A percentile compares a stretch with the other conserved stretches of the same genome.
phyloP scores from a whole-genome alignment of 2,797 vertebrate genomes.

The Crax fasciolata region DNA sequence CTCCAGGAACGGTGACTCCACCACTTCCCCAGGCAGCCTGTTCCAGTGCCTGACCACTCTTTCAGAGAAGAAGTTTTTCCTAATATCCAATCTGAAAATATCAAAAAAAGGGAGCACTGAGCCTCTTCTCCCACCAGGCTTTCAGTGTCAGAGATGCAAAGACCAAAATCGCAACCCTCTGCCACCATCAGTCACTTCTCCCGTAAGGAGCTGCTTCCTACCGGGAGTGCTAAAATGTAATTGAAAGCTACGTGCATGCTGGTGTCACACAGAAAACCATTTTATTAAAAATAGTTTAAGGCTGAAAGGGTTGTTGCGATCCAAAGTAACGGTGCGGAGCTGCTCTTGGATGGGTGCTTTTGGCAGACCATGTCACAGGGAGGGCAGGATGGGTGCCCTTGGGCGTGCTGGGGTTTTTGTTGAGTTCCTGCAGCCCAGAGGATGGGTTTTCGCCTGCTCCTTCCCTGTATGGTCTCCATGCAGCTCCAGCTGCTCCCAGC shows the following conservation, averaged over 20 bases:
- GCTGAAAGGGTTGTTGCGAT: background rate
- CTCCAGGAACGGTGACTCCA: too few species aligned
- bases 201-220: slow-evolving; percentile 15
- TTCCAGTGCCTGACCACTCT: too few species aligned
- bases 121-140: background rate
- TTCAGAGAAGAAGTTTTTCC: too few species aligned
- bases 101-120: too few species aligned
- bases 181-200: background rate
- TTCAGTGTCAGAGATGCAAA: background rate
- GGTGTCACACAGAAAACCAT: background rate
- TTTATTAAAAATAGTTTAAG: slow-evolving; percentile 21
- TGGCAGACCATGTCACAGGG: fast-evolving
- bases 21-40: too few species aligned
- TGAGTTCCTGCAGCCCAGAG: background rate
- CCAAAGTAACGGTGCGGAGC: background rate
- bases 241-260: background rate
- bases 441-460: background rate
- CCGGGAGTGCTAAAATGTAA: slow-evolving; percentile 46
- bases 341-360: fast-evolving
- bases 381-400: background rate
- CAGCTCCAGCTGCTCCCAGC: background rate
- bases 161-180: background rate
- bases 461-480: background rate
- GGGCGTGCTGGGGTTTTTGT: fast-evolving
- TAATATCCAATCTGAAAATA: too few species aligned